These are phyloP conservation scores for Meteorus colon DNA, from an alignment of 2,888 invertebrate genomes.

Conservation along the genomic window DNA sequence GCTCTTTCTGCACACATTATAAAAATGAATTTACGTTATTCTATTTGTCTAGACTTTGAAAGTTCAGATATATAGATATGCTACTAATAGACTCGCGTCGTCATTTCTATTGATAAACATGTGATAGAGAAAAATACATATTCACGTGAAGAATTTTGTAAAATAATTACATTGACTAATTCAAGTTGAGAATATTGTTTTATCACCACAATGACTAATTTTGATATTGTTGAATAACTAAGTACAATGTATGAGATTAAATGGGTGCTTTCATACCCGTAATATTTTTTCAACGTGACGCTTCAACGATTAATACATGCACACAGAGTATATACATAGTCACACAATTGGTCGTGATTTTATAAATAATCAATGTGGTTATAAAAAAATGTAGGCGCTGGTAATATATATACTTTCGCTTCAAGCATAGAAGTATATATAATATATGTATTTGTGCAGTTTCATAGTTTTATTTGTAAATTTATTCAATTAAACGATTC, in stretches of 20 bases:
- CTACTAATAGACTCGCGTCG: conserved; percentile 7
- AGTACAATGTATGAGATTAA: conserved; percentile 39
- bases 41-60: conserved; percentile 4
- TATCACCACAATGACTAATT: conserved; percentile 29
- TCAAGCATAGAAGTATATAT: not conserved
- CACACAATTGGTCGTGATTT: not conserved
- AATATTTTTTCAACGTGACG: conserved; percentile 41
- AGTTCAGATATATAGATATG: no score
- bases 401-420: not conserved
- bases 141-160: conserved; percentile 1
- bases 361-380: conserved; percentile 26
- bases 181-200: conserved; percentile 18
- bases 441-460: conserved; percentile 27
- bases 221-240: conserved; percentile 34
- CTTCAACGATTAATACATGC: conserved; percentile 28
- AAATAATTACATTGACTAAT: conserved; percentile 6
- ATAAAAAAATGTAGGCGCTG: conserved; percentile 34
- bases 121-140: not conserved
- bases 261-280: conserved; percentile 32
- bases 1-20: not conserved
- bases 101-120: no score
- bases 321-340: conserved; percentile 22
- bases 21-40: conserved; percentile 25
- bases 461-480: conserved; percentile 58
- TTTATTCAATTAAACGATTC: conserved; percentile 67